Evolutionary conservation across 2,113 vertebrate genomes (phyloP).

Genomic region (Axis porcinus): DNA sequence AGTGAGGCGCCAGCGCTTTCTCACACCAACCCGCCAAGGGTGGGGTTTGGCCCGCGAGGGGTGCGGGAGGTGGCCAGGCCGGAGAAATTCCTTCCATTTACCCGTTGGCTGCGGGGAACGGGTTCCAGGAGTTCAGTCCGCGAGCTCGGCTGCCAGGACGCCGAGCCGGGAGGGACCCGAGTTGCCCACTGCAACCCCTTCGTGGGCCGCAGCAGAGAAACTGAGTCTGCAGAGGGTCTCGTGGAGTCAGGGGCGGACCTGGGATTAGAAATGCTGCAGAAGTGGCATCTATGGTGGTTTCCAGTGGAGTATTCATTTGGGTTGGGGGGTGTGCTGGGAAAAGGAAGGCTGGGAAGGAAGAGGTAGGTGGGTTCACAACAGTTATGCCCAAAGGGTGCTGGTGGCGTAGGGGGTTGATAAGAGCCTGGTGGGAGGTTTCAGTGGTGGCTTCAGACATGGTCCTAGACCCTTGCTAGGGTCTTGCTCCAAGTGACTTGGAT

Average conservation of each 20-base stretch:
- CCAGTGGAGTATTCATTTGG: background rate
- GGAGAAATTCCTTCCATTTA: slow-evolving; percentile 56
- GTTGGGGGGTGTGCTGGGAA: background rate
- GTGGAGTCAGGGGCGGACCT: background rate
- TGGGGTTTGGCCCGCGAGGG: slow-evolving; percentile 60
- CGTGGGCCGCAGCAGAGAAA: background rate
- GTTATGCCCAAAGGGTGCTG: background rate
- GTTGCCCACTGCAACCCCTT: background rate
- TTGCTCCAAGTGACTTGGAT: background rate
- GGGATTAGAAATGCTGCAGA: background rate
- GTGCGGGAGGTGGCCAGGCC: slow-evolving; percentile 28
- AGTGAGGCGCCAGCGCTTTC: background rate
- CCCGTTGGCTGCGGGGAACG: slow-evolving; percentile 1
- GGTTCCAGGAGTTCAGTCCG: slow-evolving; percentile 3
- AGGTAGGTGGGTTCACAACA: background rate
- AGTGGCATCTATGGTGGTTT: background rate
- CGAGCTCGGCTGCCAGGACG: slow-evolving; percentile 8
- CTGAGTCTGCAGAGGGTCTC: background rate
- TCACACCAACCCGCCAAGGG: slow-evolving; percentile 15
- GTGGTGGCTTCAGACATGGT: background rate
- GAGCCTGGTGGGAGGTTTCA: background rate
- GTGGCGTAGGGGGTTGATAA: background rate
- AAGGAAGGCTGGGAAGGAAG: background rate
- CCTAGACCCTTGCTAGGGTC: background rate
- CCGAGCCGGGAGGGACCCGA: background rate